A percentile compares a stretch with the other conserved stretches of the same genome.
These are phyloP conservation scores for Hypotaenidia philippensis DNA, from an alignment of 2,797 vertebrate species.

Conservation along the genomic window DNA sequence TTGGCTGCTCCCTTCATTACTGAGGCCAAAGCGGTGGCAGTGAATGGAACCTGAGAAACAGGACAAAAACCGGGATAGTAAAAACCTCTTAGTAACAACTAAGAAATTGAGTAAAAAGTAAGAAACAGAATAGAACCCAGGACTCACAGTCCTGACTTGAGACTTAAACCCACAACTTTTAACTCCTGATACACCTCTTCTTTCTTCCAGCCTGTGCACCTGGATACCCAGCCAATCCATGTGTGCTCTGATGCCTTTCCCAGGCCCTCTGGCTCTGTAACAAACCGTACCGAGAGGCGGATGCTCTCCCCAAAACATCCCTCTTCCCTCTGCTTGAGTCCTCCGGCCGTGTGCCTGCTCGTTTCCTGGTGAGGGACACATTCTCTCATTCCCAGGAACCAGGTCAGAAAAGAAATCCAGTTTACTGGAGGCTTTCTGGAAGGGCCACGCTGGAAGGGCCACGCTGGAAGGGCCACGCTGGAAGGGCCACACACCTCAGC, in stretches of 20 bases:
- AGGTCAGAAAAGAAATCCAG: neutral
- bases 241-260: neutral
- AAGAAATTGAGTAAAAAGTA: neutral
- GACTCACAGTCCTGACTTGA: neutral
- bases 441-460: neutral
- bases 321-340: neutral
- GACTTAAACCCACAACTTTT: neutral
- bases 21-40: neutral
- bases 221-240: neutral
- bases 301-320: neutral
- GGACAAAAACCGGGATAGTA: too few species aligned
- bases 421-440: neutral
- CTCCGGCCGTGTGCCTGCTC: too few species aligned
- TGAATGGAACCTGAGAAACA: too few species aligned
- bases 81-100: too few species aligned
- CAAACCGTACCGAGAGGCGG: accelerated
- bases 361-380: neutral
- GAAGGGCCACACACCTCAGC: accelerated
- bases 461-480: too few species aligned
- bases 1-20: neutral
- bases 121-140: neutral
- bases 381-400: neutral
- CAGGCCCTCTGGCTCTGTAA: neutral
- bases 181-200: neutral
- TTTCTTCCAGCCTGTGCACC: neutral